phyloP scores from a whole-genome alignment of 2,888 invertebrate genomes.

The Gortyna flavago region DNA sequence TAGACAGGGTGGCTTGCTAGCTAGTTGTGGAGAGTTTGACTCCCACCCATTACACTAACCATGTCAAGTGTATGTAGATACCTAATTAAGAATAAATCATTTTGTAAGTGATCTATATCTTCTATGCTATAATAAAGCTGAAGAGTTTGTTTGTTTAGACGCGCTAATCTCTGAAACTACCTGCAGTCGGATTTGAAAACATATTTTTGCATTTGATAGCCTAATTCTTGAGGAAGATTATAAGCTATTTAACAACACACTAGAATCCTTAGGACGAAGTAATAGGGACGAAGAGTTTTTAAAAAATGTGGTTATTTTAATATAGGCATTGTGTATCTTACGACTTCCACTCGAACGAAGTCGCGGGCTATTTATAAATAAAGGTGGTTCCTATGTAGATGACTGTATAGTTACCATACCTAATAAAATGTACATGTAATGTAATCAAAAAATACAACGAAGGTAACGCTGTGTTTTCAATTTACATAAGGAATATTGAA shows the following conservation, averaged over 20 bases:
- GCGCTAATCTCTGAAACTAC: background rate
- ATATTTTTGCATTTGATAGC: background rate
- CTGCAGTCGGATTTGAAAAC: background rate
- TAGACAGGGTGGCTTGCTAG: background rate
- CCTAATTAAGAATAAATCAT: background rate
- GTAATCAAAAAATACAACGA: constrained; percentile 35
- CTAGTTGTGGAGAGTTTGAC: background rate
- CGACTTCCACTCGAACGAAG: background rate
- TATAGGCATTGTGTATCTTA: too few relatives aligned
- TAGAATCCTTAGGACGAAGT: background rate
- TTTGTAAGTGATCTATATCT: background rate
- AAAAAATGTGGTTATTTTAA: background rate
- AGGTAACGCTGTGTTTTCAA: constrained; percentile 31
- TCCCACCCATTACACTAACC: background rate
- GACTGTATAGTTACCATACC: background rate
- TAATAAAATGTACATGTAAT: constrained; percentile 11
- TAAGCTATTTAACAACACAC: background rate
- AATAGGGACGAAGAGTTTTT: background rate
- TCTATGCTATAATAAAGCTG: background rate
- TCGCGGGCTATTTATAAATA: background rate
- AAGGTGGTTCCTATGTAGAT: background rate
- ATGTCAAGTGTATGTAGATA: background rate
- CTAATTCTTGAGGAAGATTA: background rate
- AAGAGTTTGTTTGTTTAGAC: background rate
- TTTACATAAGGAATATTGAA: constrained; percentile 39